A percentile compares a stretch with the other conserved stretches of the same genome.
These are phyloP conservation scores for Iphiclides podalirius DNA, from an alignment of 2,888 invertebrate genomes.

Conservation along the genomic window DNA sequence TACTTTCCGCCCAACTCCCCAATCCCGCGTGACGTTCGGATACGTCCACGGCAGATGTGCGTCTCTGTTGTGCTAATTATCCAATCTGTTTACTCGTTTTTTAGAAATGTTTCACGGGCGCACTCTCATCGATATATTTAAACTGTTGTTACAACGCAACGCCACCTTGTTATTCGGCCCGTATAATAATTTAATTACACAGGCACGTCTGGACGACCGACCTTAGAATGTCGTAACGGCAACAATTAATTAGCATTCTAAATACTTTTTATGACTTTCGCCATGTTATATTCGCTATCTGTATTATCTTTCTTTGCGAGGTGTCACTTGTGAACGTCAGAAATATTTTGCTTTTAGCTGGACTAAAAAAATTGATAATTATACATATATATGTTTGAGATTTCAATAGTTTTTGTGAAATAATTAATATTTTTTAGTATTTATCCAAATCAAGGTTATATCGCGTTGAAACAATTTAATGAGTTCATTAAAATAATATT, in stretches of 20 bases:
- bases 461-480: conserved; percentile 10
- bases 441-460: neutral
- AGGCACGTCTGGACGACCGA: conserved; percentile 4
- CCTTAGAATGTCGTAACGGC: conserved; percentile 3
- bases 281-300: conserved; percentile 3
- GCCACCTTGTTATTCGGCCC: conserved; percentile 13
- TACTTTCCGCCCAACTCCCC: conserved; percentile 77
- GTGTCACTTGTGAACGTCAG: too few relatives aligned
- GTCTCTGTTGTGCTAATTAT: conserved; percentile 68
- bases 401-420: too few relatives aligned
- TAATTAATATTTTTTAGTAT: too few relatives aligned
- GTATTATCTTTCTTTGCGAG: conserved; percentile 10
- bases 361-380: too few relatives aligned
- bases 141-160: conserved; percentile 19
- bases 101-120: conserved; percentile 46
- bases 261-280: conserved; percentile 13
- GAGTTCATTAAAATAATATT: conserved; percentile 35
- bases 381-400: too few relatives aligned
- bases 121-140: conserved; percentile 33
- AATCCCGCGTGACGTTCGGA: conserved; percentile 55
- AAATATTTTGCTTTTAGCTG: too few relatives aligned
- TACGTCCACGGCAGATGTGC: conserved; percentile 58
- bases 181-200: conserved; percentile 23
- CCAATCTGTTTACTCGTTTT: conserved; percentile 56
- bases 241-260: conserved; percentile 17